A percentile compares a stretch with the other conserved stretches of the same genome.
These are phyloP conservation scores for Antrozous pallidus DNA, from an alignment of 2,797 vertebrate genomes.

Conservation along the genomic window DNA sequence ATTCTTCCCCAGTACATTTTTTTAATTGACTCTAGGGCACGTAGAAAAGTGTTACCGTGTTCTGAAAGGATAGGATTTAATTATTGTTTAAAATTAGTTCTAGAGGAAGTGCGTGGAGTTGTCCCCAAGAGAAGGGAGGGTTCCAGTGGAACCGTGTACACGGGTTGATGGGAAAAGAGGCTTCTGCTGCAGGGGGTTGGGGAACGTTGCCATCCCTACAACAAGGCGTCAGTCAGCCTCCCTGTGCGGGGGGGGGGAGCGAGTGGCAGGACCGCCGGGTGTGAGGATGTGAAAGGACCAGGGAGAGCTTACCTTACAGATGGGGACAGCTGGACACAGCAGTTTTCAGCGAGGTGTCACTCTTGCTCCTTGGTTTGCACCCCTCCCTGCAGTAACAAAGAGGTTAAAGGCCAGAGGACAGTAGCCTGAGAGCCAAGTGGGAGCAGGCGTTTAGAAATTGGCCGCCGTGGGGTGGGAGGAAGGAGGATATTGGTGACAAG, in stretches of 20 bases:
- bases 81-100: slow-evolving; percentile 36
- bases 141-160: not conserved
- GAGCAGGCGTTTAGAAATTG: not conserved
- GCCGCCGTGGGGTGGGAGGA: not conserved
- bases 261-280: not conserved
- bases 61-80: slow-evolving; percentile 38
- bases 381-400: not conserved
- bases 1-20: slow-evolving; percentile 1
- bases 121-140: not conserved
- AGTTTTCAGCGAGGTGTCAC: fast-evolving
- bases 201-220: not conserved
- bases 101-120: not conserved
- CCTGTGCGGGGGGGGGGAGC: not conserved
- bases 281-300: not conserved
- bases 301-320: not conserved
- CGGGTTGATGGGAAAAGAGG: not conserved
- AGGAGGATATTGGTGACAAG: not conserved
- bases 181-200: not conserved
- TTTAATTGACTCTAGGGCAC: slow-evolving; percentile 17
- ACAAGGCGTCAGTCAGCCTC: not conserved
- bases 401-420: not conserved
- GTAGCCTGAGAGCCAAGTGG: not conserved
- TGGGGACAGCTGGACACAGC: not conserved
- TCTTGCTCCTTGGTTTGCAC: not conserved
- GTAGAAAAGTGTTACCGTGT: not conserved